Evolutionary conservation across 1,140 invertebrate species (phyloP).

Genomic region (Octopus bimaculoides): DNA sequence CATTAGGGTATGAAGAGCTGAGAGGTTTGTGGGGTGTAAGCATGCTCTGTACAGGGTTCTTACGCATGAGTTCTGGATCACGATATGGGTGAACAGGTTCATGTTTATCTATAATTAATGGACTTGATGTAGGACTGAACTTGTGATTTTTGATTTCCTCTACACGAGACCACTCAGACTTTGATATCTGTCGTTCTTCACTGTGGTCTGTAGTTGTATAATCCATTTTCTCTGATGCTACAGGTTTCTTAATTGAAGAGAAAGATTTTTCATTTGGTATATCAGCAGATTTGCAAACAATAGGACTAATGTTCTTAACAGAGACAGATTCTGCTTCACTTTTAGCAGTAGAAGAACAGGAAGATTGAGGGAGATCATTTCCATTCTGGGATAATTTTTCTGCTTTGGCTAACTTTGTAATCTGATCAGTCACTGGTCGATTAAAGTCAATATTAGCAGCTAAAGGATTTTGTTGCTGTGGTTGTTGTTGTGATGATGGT

Average conservation of each 20-base stretch:
- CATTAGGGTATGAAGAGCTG: conserved; percentile 22
- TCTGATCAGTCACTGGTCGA: conserved; percentile 49
- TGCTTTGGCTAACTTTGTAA: conserved; percentile 40
- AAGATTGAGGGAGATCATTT: not conserved
- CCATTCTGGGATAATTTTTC: conserved; percentile 29
- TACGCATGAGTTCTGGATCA: conserved; percentile 55
- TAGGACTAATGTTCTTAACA: not conserved
- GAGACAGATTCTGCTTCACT: not conserved
- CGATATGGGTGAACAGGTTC: conserved; percentile 51
- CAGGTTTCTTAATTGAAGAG: not conserved
- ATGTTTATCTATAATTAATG: conserved; percentile 47
- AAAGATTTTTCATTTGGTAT: not conserved
- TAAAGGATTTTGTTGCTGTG: conserved; percentile 16
- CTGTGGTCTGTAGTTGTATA: not conserved
- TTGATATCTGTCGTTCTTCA: not conserved
- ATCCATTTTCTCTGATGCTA: conserved; percentile 12
- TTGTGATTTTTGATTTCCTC: conserved; percentile 44
- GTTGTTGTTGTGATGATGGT: conserved; percentile 13
- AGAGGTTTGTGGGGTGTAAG: conserved; percentile 21
- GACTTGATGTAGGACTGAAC: conserved; percentile 50
- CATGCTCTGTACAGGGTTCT: conserved; percentile 50
- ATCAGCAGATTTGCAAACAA: not conserved
- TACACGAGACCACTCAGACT: conserved; percentile 30
- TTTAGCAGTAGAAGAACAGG: not conserved
- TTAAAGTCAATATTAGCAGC: conserved; percentile 47